Base-by-base conservation (phyloP, 2,113 vertebrate species). In the Bombycilla garrulus region DNA sequence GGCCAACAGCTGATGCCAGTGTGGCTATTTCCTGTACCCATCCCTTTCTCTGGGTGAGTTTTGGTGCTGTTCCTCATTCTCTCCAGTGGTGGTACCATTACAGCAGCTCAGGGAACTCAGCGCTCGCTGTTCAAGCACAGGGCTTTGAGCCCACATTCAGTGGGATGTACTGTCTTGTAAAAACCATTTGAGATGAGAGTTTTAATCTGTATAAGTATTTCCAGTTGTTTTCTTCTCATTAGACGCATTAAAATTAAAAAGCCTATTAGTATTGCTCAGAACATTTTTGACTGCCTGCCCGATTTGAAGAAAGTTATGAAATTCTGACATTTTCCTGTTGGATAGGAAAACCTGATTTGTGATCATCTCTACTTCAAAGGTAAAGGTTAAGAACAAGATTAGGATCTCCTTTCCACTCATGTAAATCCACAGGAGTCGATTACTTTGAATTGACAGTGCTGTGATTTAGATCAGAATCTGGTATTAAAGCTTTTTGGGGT, bases 301-400 rank as follows among this genome's bases (percentile, higher is more conserved):
- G 0, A 28, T 89, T 92, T 61, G 87, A 81, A 79, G 73, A 64
- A 86, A 92, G 76, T 50, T 7, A 33, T 22, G 60, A 83, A 81
- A 90, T 94, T 94, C 76, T 94, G 80, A 44, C 56, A 60, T 93
- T 84, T 92, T 88, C 38, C 64, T 62, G 11, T 64, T 86, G 38
- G 60, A 64, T 81, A 94, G 36, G 80, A 86, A 92, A 94, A 73
- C 74, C 9, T 1, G 73, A 84, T 86, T 95, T 93, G 72, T 92
- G 80, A 50, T 82, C 82, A 84, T 86, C 80, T 92, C 71, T 71
- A 35, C 90, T 96, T 95, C 79, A 95, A 90, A 96, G 76, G 53
- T 86, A 33, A 74, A 95, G 66, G 84, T 93, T 95, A 90, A 93
- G 82, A 90, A 61, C 23, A 90, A 88, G 94, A 93, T 95, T 88